Percentiles rank a stretch among this genome's conserved stretches.
phyloP scores from a whole-genome alignment of 2,797 vertebrate species.

The Etheostoma nigrum region DNA sequence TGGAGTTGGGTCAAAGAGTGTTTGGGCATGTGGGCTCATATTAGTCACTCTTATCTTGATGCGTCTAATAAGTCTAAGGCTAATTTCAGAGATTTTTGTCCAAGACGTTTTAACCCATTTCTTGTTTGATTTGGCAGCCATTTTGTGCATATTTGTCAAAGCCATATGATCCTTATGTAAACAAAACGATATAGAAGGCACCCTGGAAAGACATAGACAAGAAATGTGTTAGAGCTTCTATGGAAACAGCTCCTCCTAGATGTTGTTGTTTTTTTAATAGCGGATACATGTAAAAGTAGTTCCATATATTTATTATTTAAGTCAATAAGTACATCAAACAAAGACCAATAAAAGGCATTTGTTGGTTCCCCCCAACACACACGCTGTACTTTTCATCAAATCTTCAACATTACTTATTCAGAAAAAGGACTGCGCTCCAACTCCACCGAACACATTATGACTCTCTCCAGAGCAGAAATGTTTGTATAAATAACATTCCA shows the following conservation, averaged over 20 bases:
- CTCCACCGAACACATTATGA: conserved; percentile 51
- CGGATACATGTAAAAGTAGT: neutral
- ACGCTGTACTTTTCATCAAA: conserved; percentile 29
- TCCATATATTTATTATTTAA: too few species aligned
- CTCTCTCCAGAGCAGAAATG: conserved; percentile 57
- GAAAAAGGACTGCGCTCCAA: neutral
- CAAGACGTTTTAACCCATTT: conserved; percentile 2
- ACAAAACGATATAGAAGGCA: neutral
- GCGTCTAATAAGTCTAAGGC: conserved; percentile 9
- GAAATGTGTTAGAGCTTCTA: neutral
- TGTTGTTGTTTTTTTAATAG: neutral
- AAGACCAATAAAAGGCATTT: neutral
- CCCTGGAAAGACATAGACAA: neutral
- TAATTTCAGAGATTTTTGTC: conserved; percentile 50
- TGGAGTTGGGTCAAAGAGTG: conserved; percentile 25
- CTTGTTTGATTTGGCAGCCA: conserved; percentile 43
- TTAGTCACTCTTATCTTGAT: conserved; percentile 51
- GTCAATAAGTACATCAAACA: neutral
- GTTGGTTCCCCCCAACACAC: neutral
- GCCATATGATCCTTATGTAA: neutral
- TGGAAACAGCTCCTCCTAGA: neutral
- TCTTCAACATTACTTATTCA: conserved; percentile 46
- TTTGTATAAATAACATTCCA: conserved; percentile 81
- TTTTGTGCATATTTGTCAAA: conserved; percentile 31
- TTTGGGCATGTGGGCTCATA: conserved; percentile 22